These are phyloP conservation scores for Prochilodus magdalenae DNA, from an alignment of 2,113 vertebrate genomes.

Conservation along the genomic window DNA sequence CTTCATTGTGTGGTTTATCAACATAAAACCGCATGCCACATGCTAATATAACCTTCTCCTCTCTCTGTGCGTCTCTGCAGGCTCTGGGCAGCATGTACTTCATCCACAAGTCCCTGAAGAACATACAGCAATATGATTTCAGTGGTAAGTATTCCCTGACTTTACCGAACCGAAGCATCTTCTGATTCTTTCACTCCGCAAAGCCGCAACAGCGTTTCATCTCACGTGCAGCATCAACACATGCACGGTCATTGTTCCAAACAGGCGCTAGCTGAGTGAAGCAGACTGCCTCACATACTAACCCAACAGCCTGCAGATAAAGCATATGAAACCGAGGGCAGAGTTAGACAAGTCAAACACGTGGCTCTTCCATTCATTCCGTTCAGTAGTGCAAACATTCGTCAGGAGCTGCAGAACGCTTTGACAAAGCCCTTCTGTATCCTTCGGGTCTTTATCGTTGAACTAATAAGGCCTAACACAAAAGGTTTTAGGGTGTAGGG, in stretches of 20 bases:
- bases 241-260: background rate
- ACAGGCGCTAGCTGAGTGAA: background rate
- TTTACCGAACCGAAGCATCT: background rate
- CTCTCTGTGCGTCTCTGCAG: slow-evolving; percentile 64
- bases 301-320: background rate
- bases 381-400: slow-evolving; percentile 33
- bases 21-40: background rate
- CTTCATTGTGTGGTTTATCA: background rate
- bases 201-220: background rate
- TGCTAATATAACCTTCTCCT: slow-evolving; percentile 9
- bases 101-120: slow-evolving; percentile 80
- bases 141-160: slow-evolving; percentile 65
- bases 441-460: slow-evolving; percentile 25
- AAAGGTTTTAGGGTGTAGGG: slow-evolving; percentile 23
- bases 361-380: slow-evolving; percentile 4
- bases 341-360: background rate
- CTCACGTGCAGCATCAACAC: background rate
- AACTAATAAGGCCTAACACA: slow-evolving; percentile 26
- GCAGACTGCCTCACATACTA: too few relatives aligned
- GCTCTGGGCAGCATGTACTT: slow-evolving; percentile 84
- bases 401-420: slow-evolving; percentile 1
- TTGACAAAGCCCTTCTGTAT: slow-evolving; percentile 35
- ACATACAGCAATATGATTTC: slow-evolving; percentile 81
- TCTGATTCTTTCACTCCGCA: background rate
- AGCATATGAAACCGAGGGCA: background rate